Base-by-base conservation (phyloP, 2,113 vertebrate species). In the Rhizomys pruinosus region DNA sequence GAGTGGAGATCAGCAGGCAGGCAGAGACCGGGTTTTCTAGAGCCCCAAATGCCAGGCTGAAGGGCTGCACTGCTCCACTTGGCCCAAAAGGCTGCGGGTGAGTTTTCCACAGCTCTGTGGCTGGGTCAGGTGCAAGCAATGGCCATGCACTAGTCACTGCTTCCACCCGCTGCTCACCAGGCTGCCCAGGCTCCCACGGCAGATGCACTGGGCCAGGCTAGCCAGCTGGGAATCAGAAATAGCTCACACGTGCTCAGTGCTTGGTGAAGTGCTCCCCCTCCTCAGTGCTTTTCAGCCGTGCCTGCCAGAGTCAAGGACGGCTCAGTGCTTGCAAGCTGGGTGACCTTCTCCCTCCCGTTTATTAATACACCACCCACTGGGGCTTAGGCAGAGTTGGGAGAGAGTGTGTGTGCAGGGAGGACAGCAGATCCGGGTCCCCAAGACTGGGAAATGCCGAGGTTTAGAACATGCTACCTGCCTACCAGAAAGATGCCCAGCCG, bases 181-280 rank as follows among this genome's bases (percentile, higher is more conserved):
- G 81, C 90, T 87, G n/a, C 76, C 77, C 1, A 37, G 19, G 76
- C 52, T 93, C 74, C 82, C 82, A 8, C 0, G 22, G 86, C 94
- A 96, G 97, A 92, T 92, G 95, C 1, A 1, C 93, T 39, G 34
- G 64, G 84, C 95, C 84, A 39, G 66, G 39, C 90, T 34, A 55
- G 47, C 90, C 32, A 61, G 90, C 94, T 94, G 94, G 95, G 95
- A 95, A 94, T 96, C 97, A 97, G 95, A 97, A 97, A 97, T 97
- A 96, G 95, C 95, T 96, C 87, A 39, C 95, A 95, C 71, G 92
- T 96, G 94, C 95, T 94, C 92, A n/a, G 87, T 1, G 68, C 93
- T 64, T 23, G 9, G 91, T 13, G 61, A 89, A 86, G 92, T 1
- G 37, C 85, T 73, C 82, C 92, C 95, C 93, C 42, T 8, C 90